A percentile compares a stretch with the other conserved stretches of the same genome.
Evolutionary conservation across 2,888 invertebrate genomes (phyloP).

Genomic region (Oscheius sp.): DNA sequence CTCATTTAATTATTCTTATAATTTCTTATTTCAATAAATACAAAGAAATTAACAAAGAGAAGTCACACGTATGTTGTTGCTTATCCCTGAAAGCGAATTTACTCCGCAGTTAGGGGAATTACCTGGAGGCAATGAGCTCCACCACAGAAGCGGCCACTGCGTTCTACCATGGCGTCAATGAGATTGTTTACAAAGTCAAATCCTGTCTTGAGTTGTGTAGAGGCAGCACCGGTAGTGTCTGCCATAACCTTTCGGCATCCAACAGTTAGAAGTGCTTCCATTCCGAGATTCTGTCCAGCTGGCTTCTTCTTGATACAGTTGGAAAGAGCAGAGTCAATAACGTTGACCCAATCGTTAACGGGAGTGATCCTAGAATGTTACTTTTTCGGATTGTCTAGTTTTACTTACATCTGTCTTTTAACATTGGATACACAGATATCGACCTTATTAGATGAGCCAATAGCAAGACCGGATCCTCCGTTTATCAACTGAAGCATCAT

Average conservation of each 20-base stretch:
- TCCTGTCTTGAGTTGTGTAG: conserved; percentile 70
- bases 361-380: conserved; percentile 70
- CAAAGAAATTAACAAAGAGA: conserved; percentile 4
- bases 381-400: background rate
- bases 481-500: conserved; percentile 54
- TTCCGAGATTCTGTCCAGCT: conserved; percentile 65
- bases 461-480: conserved; percentile 65
- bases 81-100: conserved; percentile 9
- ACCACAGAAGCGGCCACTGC: conserved; percentile 71
- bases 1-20: conserved; percentile 9
- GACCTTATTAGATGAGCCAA: conserved; percentile 68
- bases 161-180: conserved; percentile 68
- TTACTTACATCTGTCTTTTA: conserved; percentile 69
- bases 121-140: conserved; percentile 63
- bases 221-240: conserved; percentile 68
- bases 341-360: conserved; percentile 71
- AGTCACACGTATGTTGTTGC: background rate
- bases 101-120: background rate
- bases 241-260: conserved; percentile 73
- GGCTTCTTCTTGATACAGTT: conserved; percentile 69
- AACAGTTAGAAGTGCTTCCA: conserved; percentile 72
- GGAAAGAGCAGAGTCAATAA: conserved; percentile 70
- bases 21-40: conserved; percentile 8
- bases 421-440: conserved; percentile 70
- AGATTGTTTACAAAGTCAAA: conserved; percentile 74